These are phyloP conservation scores for Pseudomyrmex dendroicus DNA, from an alignment of 1,140 invertebrate genomes.

Conservation along the genomic window DNA sequence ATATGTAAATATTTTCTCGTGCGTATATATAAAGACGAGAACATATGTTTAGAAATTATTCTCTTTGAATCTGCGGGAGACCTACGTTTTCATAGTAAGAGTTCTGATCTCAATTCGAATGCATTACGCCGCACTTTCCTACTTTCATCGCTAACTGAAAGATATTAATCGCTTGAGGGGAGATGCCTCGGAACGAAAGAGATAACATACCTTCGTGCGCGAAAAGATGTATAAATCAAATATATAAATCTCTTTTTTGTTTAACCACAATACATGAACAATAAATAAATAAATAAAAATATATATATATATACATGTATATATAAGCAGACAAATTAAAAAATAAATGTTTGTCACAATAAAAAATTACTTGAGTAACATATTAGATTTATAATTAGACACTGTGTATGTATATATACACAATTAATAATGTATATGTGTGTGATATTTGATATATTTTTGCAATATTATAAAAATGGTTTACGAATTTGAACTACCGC, in stretches of 20 bases:
- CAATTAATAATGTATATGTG: too few species aligned
- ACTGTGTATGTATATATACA: too few species aligned
- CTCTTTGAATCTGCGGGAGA: conserved; percentile 13
- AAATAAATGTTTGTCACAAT: background rate
- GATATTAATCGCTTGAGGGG: conserved; percentile 15
- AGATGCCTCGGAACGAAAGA: conserved; percentile 6
- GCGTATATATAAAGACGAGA: background rate
- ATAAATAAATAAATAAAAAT: too few species aligned
- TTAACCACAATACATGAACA: background rate
- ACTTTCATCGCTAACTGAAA: conserved; percentile 43
- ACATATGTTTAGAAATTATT: conserved; percentile 48
- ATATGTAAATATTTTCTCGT: background rate
- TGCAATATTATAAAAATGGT: too few species aligned
- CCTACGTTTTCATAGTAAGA: conserved; percentile 28
- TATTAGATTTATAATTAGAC: too few species aligned
- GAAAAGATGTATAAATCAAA: background rate
- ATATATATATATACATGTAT: too few species aligned
- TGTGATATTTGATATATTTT: too few species aligned
- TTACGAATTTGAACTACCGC: too few species aligned
- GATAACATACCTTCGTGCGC: background rate
- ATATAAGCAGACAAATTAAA: background rate
- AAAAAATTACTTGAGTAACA: too few species aligned
- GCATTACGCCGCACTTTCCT: conserved; percentile 47
- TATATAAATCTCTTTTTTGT: background rate
- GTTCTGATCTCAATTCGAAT: conserved; percentile 48